These are phyloP conservation scores for Drosophila simulans DNA, from an alignment of 1,140 invertebrate species.

Conservation along the genomic window DNA sequence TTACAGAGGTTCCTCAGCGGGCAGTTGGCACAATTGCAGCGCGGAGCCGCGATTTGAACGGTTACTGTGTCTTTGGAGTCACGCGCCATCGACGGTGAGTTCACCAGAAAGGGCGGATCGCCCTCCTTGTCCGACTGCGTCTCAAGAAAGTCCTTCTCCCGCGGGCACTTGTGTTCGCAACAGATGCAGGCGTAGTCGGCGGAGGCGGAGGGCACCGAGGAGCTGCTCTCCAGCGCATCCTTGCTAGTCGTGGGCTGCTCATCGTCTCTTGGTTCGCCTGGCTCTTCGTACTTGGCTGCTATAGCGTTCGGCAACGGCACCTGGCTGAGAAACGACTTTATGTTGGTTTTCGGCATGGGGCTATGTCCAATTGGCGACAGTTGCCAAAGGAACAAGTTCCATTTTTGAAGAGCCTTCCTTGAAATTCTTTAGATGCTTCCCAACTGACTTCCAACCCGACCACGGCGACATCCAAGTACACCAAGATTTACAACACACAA, in stretches of 20 bases:
- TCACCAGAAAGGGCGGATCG: conserved; percentile 25
- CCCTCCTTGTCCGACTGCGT: conserved; percentile 32
- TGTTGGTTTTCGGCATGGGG: conserved; percentile 11
- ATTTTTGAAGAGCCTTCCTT: conserved; percentile 37
- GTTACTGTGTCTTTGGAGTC: conserved; percentile 47
- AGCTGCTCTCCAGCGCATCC: neutral
- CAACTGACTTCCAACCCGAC: neutral
- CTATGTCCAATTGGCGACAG: conserved; percentile 48
- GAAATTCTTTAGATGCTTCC: neutral
- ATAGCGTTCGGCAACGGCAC: neutral
- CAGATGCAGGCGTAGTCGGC: conserved; percentile 54
- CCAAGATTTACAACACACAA: conserved; percentile 23
- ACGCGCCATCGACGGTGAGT: conserved; percentile 16
- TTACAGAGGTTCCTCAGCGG: conserved; percentile 78
- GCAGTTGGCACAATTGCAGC: conserved; percentile 76
- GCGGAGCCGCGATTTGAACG: conserved; percentile 47
- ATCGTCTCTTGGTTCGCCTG: neutral
- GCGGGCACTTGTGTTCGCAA: conserved; percentile 41
- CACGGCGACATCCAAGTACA: neutral
- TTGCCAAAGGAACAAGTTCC: conserved; percentile 38
- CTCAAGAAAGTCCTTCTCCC: conserved; percentile 41
- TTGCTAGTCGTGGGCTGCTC: conserved; percentile 29
- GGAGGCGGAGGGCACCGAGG: conserved; percentile 28
- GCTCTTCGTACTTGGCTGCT: neutral
- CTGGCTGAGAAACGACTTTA: conserved; percentile 2